Base-by-base conservation (phyloP, 1,140 invertebrate species). In the Brachionus rotundiformis region DNA sequence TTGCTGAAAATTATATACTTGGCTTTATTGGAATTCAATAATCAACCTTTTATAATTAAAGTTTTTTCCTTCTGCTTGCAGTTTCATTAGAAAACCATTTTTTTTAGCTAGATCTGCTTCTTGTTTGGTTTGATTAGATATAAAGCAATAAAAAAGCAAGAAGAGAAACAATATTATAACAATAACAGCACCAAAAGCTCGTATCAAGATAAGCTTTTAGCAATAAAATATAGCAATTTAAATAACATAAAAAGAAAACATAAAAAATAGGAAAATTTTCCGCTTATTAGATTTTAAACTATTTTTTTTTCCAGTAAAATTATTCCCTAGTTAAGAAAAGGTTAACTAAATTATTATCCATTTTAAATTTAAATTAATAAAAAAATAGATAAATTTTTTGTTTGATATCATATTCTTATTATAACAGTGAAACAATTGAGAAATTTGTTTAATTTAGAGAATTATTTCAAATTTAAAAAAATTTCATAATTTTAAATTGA, bases 151-250 rank as follows among this genome's bases (percentile, higher is more conserved):
- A 54, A 54, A 54, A 19, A n/a, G 16, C 11, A 47, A 54, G 5
- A 54, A 19, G 1, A 54, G 16, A 54, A 54, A 16, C 47, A 54
- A 19, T 54, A 19, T 8, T 6, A n/a, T n/a, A n/a, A 23, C 16
- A n/a, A 49, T 16, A 49, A 19, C 4, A 19, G 2, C 47, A 25
- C 16, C 2, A 33, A 33, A 68, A 68, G 63, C 31, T 68, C 36
- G 33, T 68, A 68, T 68, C n/a, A 68, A 68, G 63, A 68, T 68
- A 68, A 68, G 63, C 29, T 68, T 68, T 68, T 68, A 36, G 63
- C 63, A 68, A 36, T 33, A 39, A 68, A 68, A 19, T 33, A 63
- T 11, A n/a, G 8, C 61, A 33, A 68, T 33, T 68, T 10, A 36
- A 68, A 68, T 11, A 68, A 68, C 27, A 68, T 33, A 68, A 13